Base-by-base conservation (phyloP, 2,888 invertebrate species). In the Acleris holmiana region DNA sequence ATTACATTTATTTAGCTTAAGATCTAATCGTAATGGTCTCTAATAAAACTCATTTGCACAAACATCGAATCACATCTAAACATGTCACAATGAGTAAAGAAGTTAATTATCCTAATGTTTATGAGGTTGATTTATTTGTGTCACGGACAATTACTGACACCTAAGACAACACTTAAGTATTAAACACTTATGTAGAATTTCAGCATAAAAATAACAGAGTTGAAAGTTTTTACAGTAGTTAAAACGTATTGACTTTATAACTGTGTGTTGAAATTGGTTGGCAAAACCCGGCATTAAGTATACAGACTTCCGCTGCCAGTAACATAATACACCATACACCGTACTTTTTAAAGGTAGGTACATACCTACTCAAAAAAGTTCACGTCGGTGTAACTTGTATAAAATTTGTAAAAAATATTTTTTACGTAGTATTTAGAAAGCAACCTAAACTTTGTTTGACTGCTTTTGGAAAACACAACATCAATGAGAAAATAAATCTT, bases 61-160 rank as follows among this genome's bases (percentile, higher is more conserved):
- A 61, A 61, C 40, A 61, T 35, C 40, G 47, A 61, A 54, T 40
- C 54, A 48, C 54, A 61, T 41, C 15, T 8, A 60, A 54, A 18
- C 47, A 54, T 15, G 18, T 47, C 61, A 54, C 53, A 61, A 47
- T 47, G 23, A 51, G 29, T 60, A 53, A 44, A n/a, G 15, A 4
- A 44, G 15, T 41, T 17, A 40, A 21, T 29, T 29, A 46, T 46
- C 19, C 18, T 47, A 57, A 47, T 40, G 40, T 53, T 40, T 40
- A 53, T 35, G 40, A 18, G 17, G 35, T 53, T 18, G 17, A 47
- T 17, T 40, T 19, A 18, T 1, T 35, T 29, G 53, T 19, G 53
- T 41, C 53, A 40, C 40, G 40, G 21, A 19, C 8, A 53, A 51
- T n/a, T 4, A 44, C 17, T 18, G 10, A 13, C 10, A 53, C 4